phyloP scores from a whole-genome alignment of 2,888 invertebrate species.

The Heliconius aoede region DNA sequence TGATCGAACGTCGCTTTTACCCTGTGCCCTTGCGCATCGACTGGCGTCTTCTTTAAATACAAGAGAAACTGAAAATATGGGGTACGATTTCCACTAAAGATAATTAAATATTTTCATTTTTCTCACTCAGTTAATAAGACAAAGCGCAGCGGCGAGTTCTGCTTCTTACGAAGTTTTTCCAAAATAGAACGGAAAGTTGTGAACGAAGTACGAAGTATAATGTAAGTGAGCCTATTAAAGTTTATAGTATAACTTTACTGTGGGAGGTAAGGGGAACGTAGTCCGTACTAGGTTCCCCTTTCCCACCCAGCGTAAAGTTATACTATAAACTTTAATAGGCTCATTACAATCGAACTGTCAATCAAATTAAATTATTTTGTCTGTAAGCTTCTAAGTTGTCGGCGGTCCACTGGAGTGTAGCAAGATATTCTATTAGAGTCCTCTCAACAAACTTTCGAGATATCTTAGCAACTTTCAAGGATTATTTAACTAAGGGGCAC shows the following conservation, averaged over 20 bases:
- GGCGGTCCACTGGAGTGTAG: conserved; percentile 51
- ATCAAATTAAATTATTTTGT: conserved; percentile 42
- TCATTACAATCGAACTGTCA: not conserved
- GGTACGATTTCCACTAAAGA: not conserved
- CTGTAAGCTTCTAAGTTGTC: conserved; percentile 50
- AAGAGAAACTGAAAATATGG: no score
- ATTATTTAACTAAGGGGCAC: conserved; percentile 58
- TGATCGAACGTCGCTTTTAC: no score
- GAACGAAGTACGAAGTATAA: no score
- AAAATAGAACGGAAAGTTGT: not conserved
- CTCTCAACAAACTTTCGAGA: conserved; percentile 60
- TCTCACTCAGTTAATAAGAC: not conserved
- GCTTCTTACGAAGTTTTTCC: not conserved
- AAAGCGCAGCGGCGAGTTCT: not conserved
- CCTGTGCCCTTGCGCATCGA: no score
- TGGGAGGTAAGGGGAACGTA: not conserved
- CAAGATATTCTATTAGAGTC: conserved; percentile 69
- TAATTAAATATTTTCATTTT: not conserved
- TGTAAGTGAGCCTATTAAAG: not conserved
- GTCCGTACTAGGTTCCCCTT: not conserved
- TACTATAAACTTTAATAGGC: not conserved
- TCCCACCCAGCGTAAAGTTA: not conserved
- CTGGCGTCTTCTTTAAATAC: no score
- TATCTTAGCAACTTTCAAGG: conserved; percentile 67
- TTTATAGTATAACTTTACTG: no score